Evolutionary conservation across 2,888 invertebrate species (phyloP), one percentile per base, ranked within the genome.

Genomic region (Heteropelma amictum): DNA sequence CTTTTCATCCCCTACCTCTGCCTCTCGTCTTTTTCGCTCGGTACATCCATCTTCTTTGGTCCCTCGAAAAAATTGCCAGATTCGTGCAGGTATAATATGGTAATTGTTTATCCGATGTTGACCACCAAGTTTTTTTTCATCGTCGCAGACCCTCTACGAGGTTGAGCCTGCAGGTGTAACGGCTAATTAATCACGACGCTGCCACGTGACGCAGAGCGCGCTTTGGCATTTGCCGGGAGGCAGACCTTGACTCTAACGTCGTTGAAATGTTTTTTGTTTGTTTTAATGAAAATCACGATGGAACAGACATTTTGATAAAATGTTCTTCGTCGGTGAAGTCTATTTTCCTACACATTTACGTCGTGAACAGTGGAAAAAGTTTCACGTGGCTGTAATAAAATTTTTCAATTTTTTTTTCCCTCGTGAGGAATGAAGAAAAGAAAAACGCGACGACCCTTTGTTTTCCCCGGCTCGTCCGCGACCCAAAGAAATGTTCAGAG

Each of bases 161-260:
- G 70, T 70, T 65, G 40, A 33, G 70, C 54, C 38, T 54, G 14
- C 47, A 8, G 19, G 47, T 65, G 60, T 70, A 75, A 65, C 60
- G 49, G 38, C 49, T 70, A 70, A 75, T 75, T 70, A 65, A 75
- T 75, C 70, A 75, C 70, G 65, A 60, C 70, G 64, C 19, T 53
- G 47, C 60, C 21, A 33, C 60, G 53, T 42, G 53, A 60, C 49
- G 23, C 14, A 7, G 26, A 3, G n/a, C 7, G 12, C 17, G 23
- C 14, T 38, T 14, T 28, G 6, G 2, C 19, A 33, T 45, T 6
- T 19, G 8, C 35, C 30, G 5, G 30, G 35, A 54, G 14, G 19
- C 14, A n/a, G 21, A 33, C 42, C 42, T 42, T 61, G 42, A 61
- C 33, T 47, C 23, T 12, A 12, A 30, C 7, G 7, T 33, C 21